Base-by-base conservation (phyloP, 1,140 invertebrate genomes). In the Camponotus floridanus region DNA sequence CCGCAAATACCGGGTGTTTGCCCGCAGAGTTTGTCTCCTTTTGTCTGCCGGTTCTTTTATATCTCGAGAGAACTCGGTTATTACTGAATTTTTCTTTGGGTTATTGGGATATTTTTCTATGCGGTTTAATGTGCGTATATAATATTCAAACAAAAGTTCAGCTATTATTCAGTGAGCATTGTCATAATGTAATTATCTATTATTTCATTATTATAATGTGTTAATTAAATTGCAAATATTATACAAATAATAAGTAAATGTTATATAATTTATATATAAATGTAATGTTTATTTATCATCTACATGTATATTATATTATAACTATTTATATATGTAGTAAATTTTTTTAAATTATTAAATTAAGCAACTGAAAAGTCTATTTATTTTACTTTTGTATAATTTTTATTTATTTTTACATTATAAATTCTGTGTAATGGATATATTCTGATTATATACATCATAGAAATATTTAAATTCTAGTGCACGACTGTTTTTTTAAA, bases 1-100 rank as follows among this genome's bases (percentile, higher is more conserved):
- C 89, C 81, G 62, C 88, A 87, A 90, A 90, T 90, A 86, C 68
- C 61, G 81, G 68, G 55, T 61, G 36, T 62, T 26, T 74, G 21
- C 39, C 79, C 79, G 26, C 79, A 73, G 68, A 31, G 42, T 74
- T 62, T 9, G 55, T 42, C 26, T 74, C 31, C 79, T 74, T 83
- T 74, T 83, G 73, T 61, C 42, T 67, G 33, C 48, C 15, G 13
- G 33, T 36, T 73, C 67, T 71, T 59, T 67, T 33, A 73, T 21
- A 45, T 64, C 5, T 79, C 13, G 39, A 42, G 18, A 61, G 65
- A 81, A n/a, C 67, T 18, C 6, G 26, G 26, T 81, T 86, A 36
- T 90, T 90, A 78, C 65, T 48, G 33, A 76, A 62, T 71, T 65
- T 81, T 18, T 73, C 45, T 51, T 26, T 26, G 26, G 26, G 26